Evolutionary conservation across 1,140 invertebrate genomes (phyloP).

Genomic region (Cecropterus lyciades): DNA sequence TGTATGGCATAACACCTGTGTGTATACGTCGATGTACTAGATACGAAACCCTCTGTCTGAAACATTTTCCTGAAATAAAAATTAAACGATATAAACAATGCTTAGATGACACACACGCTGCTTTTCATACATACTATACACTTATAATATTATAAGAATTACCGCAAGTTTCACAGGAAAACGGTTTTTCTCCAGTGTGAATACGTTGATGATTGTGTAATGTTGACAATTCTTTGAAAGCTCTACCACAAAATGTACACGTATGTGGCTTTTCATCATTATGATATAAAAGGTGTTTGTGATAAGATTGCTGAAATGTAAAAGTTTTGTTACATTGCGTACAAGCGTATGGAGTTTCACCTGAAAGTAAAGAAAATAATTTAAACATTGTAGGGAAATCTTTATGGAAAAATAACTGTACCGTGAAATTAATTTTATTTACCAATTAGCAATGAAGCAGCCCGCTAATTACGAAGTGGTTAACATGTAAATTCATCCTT

Average conservation of each 20-base stretch:
- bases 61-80: slow-evolving; percentile 89
- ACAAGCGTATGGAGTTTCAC: slow-evolving; percentile 95
- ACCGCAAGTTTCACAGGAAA: slow-evolving; percentile 96
- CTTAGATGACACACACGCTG: no score
- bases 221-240: slow-evolving; percentile 95
- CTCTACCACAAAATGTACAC: slow-evolving; percentile 91
- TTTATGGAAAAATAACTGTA: not conserved
- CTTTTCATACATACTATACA: no score
- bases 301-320: slow-evolving; percentile 96
- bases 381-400: not conserved
- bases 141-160: slow-evolving; percentile 57
- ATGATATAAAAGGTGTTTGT: slow-evolving; percentile 94
- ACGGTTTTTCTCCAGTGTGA: slow-evolving; percentile 96
- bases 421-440: slow-evolving; percentile 14
- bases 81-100: no score
- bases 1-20: slow-evolving; percentile 93
- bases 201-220: slow-evolving; percentile 95
- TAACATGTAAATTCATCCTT: slow-evolving; percentile 20
- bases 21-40: slow-evolving; percentile 93
- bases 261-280: slow-evolving; percentile 93
- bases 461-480: slow-evolving; percentile 15
- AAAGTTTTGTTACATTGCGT: slow-evolving; percentile 94
- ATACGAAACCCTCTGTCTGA: slow-evolving; percentile 93
- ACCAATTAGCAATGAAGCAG: slow-evolving; percentile 23
- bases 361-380: slow-evolving; percentile 73